Percentiles rank a stretch among this genome's conserved stretches.
Conservation (phyloP, 2,888 invertebrate genomes). For the Pseudolycoriella hygida region DNA sequence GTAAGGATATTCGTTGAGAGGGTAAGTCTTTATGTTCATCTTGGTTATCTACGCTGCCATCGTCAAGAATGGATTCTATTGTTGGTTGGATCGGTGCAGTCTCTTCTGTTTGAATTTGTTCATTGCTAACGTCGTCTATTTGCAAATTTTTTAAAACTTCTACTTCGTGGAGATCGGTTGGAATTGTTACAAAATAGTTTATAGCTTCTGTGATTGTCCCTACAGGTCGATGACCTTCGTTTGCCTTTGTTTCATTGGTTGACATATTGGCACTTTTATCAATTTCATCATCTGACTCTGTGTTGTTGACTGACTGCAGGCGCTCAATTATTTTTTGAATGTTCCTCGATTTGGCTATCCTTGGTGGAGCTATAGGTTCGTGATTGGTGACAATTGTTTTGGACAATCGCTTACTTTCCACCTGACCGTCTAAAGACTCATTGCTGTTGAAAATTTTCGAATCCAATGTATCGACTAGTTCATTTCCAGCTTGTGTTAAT, state of each 20-base stretch:
- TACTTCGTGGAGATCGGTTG: background rate
- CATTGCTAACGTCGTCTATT: too few relatives aligned
- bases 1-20: too few relatives aligned
- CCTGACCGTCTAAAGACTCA: conserved; percentile 15
- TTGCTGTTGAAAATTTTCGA: conserved; percentile 13
- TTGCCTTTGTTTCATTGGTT: background rate
- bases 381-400: background rate
- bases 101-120: too few relatives aligned
- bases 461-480: conserved; percentile 23
- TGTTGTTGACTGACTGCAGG: background rate
- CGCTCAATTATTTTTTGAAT: too few relatives aligned
- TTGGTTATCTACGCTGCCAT: too few relatives aligned
- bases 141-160: background rate
- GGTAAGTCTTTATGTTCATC: too few relatives aligned
- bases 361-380: background rate
- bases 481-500: conserved; percentile 23
- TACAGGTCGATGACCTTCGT: background rate
- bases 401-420: too few relatives aligned
- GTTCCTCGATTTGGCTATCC: too few relatives aligned
- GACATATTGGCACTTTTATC: background rate
- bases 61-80: too few relatives aligned
- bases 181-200: conserved; percentile 5
- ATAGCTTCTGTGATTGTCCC: conserved; percentile 1
- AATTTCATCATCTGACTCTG: background rate
- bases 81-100: too few relatives aligned